Percentiles rank a stretch among this genome's conserved stretches.
Evolutionary conservation across 2,797 vertebrate genomes (phyloP).

Genomic region (Phrynocephalus vlangalii): DNA sequence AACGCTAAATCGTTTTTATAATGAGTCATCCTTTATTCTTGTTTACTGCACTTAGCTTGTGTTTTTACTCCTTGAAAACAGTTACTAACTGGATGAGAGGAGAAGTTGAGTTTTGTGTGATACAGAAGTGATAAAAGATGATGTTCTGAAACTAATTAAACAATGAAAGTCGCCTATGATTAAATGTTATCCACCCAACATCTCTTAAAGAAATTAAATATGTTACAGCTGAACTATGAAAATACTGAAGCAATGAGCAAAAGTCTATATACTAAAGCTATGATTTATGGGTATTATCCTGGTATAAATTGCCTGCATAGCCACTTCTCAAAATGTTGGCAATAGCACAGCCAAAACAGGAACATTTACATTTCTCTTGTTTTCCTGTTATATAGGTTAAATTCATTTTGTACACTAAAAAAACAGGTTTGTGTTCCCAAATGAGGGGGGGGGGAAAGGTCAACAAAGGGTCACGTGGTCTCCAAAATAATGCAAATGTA

Average conservation of each 20-base stretch:
- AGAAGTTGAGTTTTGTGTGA: neutral
- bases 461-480: too few relatives aligned
- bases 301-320: neutral
- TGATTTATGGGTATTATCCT: neutral
- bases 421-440: neutral
- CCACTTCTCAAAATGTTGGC: too few relatives aligned
- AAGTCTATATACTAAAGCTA: neutral
- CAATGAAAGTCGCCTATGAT: neutral
- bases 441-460: too few relatives aligned
- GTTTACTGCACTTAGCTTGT: constrained; percentile 32
- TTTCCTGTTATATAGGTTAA: neutral
- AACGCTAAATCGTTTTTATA: constrained; percentile 19
- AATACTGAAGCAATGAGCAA: neutral
- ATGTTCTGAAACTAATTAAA: neutral
- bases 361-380: neutral
- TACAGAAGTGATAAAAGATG: neutral
- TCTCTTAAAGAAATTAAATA: neutral
- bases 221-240: neutral
- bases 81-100: constrained; percentile 22
- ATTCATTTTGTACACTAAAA: neutral
- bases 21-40: neutral
- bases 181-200: neutral
- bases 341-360: neutral
- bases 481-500: too few relatives aligned
- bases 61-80: constrained; percentile 49